Evolutionary conservation across 2,113 vertebrate species (phyloP).

Genomic region (Rhinichthys klamathensis): DNA sequence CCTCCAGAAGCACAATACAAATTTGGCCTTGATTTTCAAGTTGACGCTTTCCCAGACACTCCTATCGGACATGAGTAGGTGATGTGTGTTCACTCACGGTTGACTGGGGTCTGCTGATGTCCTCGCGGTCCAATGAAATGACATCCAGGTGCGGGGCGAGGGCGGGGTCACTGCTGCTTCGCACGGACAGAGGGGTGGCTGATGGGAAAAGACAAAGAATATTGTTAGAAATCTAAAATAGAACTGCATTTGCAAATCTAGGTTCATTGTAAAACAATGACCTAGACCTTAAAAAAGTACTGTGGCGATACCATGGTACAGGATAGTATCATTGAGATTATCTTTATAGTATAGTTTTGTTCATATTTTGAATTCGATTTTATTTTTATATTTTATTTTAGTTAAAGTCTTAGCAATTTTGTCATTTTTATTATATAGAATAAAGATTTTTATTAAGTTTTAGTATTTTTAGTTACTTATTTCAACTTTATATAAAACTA

Average conservation of each 20-base stretch:
- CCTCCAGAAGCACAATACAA: not conserved
- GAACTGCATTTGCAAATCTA: not conserved
- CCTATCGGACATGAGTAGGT: not conserved
- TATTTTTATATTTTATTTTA: not conserved
- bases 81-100: slow-evolving; percentile 71
- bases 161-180: slow-evolving; percentile 83
- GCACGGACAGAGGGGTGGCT: slow-evolving; percentile 84
- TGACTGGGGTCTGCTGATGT: slow-evolving; percentile 69
- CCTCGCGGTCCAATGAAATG: slow-evolving; percentile 61
- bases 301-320: not conserved
- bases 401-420: not conserved
- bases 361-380: not conserved
- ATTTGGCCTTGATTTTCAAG: not conserved
- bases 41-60: not conserved
- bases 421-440: not conserved
- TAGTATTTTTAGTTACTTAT: not conserved
- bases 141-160: slow-evolving; percentile 68
- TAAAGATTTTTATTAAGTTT: not conserved
- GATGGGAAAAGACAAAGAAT: not conserved
- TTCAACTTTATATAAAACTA: not conserved
- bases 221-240: not conserved
- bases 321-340: not conserved
- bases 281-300: not conserved
- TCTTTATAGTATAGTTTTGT: not conserved
- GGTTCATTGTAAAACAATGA: not conserved